A percentile compares a stretch with the other conserved stretches of the same genome.
phyloP scores from a whole-genome alignment of 1,140 invertebrate genomes.

The Neodiprion virginianus region DNA sequence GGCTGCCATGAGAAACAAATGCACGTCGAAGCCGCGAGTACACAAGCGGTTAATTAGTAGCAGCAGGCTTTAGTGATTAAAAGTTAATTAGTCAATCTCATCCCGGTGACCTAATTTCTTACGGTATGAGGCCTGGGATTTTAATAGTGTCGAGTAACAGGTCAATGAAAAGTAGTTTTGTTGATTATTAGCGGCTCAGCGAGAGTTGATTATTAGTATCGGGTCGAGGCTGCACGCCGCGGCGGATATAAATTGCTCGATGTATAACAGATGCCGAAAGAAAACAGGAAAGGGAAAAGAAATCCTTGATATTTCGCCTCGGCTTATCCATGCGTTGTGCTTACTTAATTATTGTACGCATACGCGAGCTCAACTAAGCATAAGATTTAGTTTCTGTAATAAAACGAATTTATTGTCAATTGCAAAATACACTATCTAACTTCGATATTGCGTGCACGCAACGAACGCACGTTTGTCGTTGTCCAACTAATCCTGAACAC shows the following conservation, averaged over 20 bases:
- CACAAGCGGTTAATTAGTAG: conserved; percentile 4
- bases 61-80: neutral
- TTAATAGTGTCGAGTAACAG: neutral
- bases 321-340: no score
- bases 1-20: neutral
- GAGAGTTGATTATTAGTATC: conserved; percentile 7
- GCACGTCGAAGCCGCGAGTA: neutral
- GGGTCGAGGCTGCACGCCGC: neutral
- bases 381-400: no score
- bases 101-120: neutral
- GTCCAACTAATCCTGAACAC: no score
- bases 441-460: no score
- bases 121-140: neutral
- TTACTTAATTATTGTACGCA: no score
- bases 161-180: conserved; percentile 2
- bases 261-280: no score
- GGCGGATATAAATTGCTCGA: neutral
- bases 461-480: no score
- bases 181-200: neutral
- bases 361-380: no score
- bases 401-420: no score
- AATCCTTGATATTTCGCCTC: no score
- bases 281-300: no score
- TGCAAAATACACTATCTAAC: no score
- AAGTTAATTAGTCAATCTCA: conserved; percentile 5